A percentile compares a stretch with the other conserved stretches of the same genome.
These are phyloP conservation scores for Pseudorectes ferrugineus DNA, from an alignment of 2,113 vertebrate species.

Conservation along the genomic window DNA sequence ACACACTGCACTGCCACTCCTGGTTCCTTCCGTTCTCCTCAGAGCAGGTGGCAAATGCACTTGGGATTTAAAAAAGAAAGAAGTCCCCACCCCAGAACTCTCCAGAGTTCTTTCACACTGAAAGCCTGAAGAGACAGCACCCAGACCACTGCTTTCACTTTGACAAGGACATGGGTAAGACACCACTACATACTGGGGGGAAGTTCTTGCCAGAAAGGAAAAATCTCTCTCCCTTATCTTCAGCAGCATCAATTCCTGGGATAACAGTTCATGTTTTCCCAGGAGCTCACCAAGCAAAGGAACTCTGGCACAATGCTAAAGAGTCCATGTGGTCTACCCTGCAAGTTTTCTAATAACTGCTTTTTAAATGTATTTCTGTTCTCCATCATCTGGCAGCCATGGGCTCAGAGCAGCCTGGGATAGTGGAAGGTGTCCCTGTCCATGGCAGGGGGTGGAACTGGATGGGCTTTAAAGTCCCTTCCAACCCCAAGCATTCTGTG, in stretches of 20 bases:
- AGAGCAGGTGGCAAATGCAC: fast-evolving
- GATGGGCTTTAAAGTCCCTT: too few species aligned
- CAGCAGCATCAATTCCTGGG: fast-evolving
- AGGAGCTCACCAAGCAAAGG: background rate
- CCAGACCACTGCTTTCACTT: background rate
- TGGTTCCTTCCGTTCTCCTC: fast-evolving
- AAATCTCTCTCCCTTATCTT: background rate
- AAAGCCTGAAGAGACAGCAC: background rate
- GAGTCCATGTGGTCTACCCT: background rate
- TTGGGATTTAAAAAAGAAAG: background rate
- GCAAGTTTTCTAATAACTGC: fast-evolving
- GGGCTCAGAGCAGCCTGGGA: background rate
- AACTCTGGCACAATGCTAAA: fast-evolving
- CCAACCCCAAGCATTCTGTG: background rate
- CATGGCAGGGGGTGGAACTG: too few species aligned
- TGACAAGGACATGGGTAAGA: fast-evolving
- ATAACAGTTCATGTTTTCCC: background rate
- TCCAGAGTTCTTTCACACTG: background rate
- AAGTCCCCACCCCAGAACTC: background rate
- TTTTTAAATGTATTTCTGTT: background rate
- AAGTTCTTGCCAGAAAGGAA: background rate
- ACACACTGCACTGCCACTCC: background rate
- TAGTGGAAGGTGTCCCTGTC: background rate
- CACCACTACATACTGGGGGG: fast-evolving
- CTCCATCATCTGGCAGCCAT: background rate